A percentile compares a stretch with the other conserved stretches of the same genome.
phyloP scores from a whole-genome alignment of 1,140 invertebrate species.

The Drosophila tropicalis region DNA sequence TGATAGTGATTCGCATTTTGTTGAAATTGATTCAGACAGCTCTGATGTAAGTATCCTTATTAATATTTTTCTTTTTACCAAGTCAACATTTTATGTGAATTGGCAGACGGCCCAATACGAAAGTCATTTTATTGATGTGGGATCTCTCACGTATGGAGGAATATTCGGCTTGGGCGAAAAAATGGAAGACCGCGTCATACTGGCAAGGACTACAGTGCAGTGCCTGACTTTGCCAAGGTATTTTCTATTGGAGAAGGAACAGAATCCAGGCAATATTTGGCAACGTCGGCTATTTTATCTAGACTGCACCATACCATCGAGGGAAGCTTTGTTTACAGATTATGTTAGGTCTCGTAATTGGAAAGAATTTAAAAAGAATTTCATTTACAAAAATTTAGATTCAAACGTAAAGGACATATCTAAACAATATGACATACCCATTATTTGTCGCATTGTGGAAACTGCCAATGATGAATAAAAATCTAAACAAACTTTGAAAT shows the following conservation, averaged over 20 bases:
- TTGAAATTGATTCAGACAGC: background rate
- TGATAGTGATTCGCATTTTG: background rate
- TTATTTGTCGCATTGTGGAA: conserved; percentile 75
- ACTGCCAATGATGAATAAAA: conserved; percentile 17
- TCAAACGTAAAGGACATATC: conserved; percentile 23
- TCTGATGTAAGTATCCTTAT: background rate
- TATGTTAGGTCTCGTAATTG: conserved; percentile 84
- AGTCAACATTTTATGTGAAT: background rate
- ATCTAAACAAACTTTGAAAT: background rate
- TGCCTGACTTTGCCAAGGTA: conserved; percentile 85
- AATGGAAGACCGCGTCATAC: conserved; percentile 84
- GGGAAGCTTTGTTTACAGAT: conserved; percentile 83
- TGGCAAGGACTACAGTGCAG: conserved; percentile 84
- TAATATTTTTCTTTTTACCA: no score
- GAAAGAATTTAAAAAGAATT: conserved; percentile 83
- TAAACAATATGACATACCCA: conserved; percentile 64
- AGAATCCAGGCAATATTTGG: conserved; percentile 86
- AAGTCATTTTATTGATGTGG: conserved; percentile 77
- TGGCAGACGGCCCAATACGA: conserved; percentile 27
- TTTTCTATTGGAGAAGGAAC: conserved; percentile 84
- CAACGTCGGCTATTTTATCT: conserved; percentile 85
- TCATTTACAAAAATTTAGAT: conserved; percentile 68
- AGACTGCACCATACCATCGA: conserved; percentile 84
- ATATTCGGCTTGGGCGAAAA: conserved; percentile 84
- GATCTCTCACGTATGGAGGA: conserved; percentile 68